A percentile compares a stretch with the other conserved stretches of the same genome.
These are phyloP conservation scores for Scaptomyza parva DNA, from an alignment of 2,888 invertebrate genomes.

Conservation along the genomic window DNA sequence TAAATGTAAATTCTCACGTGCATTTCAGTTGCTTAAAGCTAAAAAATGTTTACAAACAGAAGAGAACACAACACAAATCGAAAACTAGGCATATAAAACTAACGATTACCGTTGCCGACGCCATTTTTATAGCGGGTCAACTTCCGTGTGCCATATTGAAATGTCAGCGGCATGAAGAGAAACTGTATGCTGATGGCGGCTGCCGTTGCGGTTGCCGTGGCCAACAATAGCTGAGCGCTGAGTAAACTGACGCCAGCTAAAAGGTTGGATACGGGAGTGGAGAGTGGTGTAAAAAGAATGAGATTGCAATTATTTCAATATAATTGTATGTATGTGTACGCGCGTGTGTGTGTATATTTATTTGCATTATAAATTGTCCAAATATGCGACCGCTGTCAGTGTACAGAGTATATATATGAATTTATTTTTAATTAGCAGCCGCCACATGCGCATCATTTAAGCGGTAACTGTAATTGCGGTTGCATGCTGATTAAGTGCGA, in stretches of 20 bases:
- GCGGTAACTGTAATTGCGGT: conserved; percentile 66
- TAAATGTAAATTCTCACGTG: conserved; percentile 75
- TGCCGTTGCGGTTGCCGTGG: conserved; percentile 63
- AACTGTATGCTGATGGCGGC: conserved; percentile 54
- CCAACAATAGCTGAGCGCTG: conserved; percentile 51
- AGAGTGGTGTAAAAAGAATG: conserved; percentile 6
- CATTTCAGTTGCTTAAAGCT: conserved; percentile 81
- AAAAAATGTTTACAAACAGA: conserved; percentile 58
- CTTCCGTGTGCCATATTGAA: conserved; percentile 74
- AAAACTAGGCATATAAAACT: conserved; percentile 23
- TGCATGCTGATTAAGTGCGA: conserved; percentile 56
- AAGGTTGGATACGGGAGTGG: not conserved
- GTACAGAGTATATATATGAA: conserved; percentile 40
- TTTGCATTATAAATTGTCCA: conserved; percentile 68
- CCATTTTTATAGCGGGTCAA: conserved; percentile 68
- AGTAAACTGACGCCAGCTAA: conserved; percentile 43
- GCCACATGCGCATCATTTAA: conserved; percentile 41
- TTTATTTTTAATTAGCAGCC: conserved; percentile 77
- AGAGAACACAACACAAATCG: conserved; percentile 22
- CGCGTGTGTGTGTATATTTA: conserved; percentile 28
- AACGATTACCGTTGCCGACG: conserved; percentile 22
- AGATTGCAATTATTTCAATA: conserved; percentile 36
- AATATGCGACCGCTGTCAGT: conserved; percentile 64
- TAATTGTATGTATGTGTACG: not conserved
- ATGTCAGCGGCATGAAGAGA: conserved; percentile 65